These are phyloP conservation scores for Carterocephalus palaemon DNA, from an alignment of 2,888 invertebrate species.

Conservation along the genomic window DNA sequence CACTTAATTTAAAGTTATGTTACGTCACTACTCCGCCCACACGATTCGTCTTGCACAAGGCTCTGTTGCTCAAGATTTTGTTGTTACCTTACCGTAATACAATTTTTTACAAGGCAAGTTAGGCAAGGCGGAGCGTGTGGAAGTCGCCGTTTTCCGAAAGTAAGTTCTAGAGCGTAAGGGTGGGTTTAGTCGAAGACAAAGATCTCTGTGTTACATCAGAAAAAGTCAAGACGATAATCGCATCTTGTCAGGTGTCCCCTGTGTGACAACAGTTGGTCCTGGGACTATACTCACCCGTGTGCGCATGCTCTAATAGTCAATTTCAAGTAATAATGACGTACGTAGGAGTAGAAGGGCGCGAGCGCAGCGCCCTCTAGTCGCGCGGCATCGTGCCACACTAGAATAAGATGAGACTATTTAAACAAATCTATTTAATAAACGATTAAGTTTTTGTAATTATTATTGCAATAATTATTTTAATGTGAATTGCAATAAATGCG, in stretches of 20 bases:
- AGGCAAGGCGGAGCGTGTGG: too few relatives aligned
- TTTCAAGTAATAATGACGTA: neutral
- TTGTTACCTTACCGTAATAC: too few relatives aligned
- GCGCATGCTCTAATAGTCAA: neutral
- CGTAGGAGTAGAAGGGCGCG: neutral
- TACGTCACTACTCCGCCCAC: too few relatives aligned
- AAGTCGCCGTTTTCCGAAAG: too few relatives aligned
- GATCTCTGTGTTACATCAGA: too few relatives aligned
- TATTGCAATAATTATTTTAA: conserved; percentile 61
- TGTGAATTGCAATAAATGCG: conserved; percentile 68
- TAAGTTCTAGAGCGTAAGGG: too few relatives aligned
- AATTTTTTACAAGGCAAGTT: too few relatives aligned
- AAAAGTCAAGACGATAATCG: neutral
- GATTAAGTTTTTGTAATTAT: conserved; percentile 56
- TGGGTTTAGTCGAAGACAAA: too few relatives aligned
- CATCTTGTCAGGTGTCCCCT: neutral
- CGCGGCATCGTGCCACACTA: conserved; percentile 48
- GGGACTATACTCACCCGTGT: neutral
- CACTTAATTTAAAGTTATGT: too few relatives aligned
- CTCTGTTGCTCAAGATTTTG: too few relatives aligned
- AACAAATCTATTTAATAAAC: conserved; percentile 56
- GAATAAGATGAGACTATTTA: conserved; percentile 49
- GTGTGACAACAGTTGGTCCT: neutral
- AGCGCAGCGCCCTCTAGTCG: conserved; percentile 55
- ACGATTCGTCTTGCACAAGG: too few relatives aligned